Evolutionary conservation across 2,113 vertebrate genomes (phyloP).

Genomic region (Marcusenius ussheri): DNA sequence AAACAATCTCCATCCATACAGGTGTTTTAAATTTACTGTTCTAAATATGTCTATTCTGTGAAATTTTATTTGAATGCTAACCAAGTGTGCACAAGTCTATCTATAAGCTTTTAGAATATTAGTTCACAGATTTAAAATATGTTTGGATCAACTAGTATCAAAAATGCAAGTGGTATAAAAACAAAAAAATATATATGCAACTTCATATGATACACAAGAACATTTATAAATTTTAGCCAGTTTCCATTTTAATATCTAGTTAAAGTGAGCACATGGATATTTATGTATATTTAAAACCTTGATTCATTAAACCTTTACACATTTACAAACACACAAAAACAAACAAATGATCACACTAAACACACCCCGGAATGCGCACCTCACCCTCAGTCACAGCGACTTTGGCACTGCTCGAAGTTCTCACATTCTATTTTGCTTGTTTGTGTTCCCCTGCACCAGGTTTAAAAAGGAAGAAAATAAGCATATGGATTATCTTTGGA

Average conservation of each 20-base stretch:
- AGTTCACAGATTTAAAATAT: neutral
- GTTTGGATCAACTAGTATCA: neutral
- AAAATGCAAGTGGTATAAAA: neutral
- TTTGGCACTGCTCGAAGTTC: constrained; percentile 58
- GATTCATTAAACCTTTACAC: constrained; percentile 23
- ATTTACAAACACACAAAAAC: constrained; percentile 21
- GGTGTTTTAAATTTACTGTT: neutral
- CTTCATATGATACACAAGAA: neutral
- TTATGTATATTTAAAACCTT: neutral
- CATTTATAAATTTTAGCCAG: neutral
- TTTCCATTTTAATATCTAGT: constrained; percentile 20
- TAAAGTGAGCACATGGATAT: constrained; percentile 25
- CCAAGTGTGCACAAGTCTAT: neutral
- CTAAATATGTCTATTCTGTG: neutral
- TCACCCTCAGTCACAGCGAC: constrained; percentile 45
- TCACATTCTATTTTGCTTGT: neutral
- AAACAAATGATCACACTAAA: neutral
- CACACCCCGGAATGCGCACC: constrained; percentile 47
- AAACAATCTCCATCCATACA: neutral
- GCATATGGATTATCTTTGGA: neutral
- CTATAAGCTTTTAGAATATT: neutral
- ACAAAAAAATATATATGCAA: neutral
- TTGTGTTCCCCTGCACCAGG: neutral
- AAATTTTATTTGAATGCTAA: neutral
- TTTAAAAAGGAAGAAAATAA: neutral